A percentile compares a stretch with the other conserved stretches of the same genome.
phyloP scores from a whole-genome alignment of 2,797 vertebrate species.

The Hapalemur alaotrensis region DNA sequence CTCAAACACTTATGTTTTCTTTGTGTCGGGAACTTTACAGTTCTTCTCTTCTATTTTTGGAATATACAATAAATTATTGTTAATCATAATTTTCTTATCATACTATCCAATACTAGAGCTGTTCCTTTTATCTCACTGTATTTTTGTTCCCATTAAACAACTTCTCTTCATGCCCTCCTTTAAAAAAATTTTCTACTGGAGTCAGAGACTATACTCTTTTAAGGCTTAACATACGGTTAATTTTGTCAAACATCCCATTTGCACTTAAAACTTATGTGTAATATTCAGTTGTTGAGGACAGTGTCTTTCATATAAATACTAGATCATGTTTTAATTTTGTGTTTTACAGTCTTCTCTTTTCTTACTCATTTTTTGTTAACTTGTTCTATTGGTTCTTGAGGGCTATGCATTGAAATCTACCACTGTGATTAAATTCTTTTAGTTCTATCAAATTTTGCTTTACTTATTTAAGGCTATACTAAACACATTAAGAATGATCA shows the following conservation, averaged over 20 bases:
- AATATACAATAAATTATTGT: not conserved
- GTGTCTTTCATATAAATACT: not conserved
- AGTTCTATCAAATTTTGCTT: not conserved
- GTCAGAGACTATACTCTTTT: not conserved
- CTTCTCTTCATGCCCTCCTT: not conserved
- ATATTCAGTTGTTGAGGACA: not conserved
- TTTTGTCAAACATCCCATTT: not conserved
- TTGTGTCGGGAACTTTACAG: not conserved
- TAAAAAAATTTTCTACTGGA: not conserved
- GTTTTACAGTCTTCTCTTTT: not conserved
- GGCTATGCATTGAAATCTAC: not conserved
- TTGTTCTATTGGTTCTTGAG: not conserved
- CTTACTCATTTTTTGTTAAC: not conserved
- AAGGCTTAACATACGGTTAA: not conserved
- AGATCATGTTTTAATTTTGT: not conserved
- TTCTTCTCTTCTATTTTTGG: not conserved
- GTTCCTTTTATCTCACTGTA: not conserved
- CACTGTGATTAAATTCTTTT: not conserved
- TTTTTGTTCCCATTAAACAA: not conserved
- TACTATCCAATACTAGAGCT: not conserved
- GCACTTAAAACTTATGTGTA: not conserved
- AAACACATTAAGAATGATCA: not conserved
- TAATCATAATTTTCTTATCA: not conserved
- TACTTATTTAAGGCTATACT: not conserved
- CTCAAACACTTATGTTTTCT: not conserved